Percentiles rank a stretch among this genome's conserved stretches.
Conservation (phyloP, 2,888 invertebrate species). For the Noctuana brunneofusca region DNA sequence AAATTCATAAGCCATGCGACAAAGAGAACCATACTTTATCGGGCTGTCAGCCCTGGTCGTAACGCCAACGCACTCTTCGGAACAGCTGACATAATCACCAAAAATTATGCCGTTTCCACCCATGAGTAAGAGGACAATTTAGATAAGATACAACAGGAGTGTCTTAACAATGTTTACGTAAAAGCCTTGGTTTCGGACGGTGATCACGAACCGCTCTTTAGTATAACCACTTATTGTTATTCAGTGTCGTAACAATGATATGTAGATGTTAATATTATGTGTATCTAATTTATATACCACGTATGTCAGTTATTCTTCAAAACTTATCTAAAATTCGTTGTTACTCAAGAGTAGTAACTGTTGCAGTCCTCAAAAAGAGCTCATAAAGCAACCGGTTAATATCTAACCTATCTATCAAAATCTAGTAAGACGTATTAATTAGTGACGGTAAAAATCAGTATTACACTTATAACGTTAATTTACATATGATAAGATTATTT, state of each 20-base stretch:
- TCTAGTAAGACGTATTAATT: no score
- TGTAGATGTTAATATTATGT: neutral
- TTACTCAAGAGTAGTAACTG: no score
- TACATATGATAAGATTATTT: no score
- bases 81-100: conserved; percentile 74
- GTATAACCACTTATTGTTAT: conserved; percentile 51
- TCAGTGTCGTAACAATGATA: conserved; percentile 52
- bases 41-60: neutral
- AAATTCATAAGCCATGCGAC: no score
- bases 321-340: no score
- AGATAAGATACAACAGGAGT: conserved; percentile 57
- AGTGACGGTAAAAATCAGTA: no score
- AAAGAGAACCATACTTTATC: neutral
- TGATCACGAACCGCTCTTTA: conserved; percentile 64
- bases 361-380: no score
- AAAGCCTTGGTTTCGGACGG: conserved; percentile 68
- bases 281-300: neutral
- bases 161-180: conserved; percentile 65
- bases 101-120: conserved; percentile 65
- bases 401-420: no score
- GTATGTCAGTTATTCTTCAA: neutral
- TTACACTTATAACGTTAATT: no score
- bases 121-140: conserved; percentile 62
- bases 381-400: no score
- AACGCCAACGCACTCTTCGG: conserved; percentile 64